Evolutionary conservation across 2,113 vertebrate genomes (phyloP).

Genomic region (Morone saxatilis): DNA sequence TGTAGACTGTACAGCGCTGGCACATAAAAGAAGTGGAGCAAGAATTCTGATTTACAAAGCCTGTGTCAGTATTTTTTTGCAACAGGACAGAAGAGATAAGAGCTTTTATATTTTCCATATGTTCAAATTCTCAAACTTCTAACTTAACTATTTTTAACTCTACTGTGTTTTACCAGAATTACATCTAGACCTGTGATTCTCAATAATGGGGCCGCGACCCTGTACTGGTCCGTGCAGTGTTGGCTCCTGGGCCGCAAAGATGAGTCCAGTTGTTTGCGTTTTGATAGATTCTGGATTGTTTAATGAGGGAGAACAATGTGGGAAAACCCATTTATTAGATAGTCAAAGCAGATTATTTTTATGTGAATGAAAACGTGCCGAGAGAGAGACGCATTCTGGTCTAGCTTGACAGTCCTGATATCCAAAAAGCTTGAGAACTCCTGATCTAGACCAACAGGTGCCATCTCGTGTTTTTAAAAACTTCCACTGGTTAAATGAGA

Average conservation of each 20-base stretch:
- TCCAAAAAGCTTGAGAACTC: too few relatives aligned
- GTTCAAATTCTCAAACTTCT: neutral
- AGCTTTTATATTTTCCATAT: neutral
- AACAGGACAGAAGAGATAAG: neutral
- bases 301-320: too few relatives aligned
- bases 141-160: neutral
- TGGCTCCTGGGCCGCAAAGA: too few relatives aligned
- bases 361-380: too few relatives aligned
- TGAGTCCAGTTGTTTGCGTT: too few relatives aligned
- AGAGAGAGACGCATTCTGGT: too few relatives aligned
- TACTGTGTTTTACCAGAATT: neutral
- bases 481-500: neutral
- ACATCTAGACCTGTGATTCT: neutral
- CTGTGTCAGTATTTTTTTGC: neutral
- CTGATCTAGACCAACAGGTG: constrained; percentile 40
- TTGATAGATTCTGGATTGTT: too few relatives aligned
- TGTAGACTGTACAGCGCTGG: neutral
- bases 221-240: too few relatives aligned
- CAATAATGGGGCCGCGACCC: too few relatives aligned
- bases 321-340: too few relatives aligned
- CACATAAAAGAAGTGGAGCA: constrained; percentile 2
- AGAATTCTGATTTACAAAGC: constrained; percentile 9
- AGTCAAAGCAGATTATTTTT: too few relatives aligned
- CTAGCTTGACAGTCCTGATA: too few relatives aligned
- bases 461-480: neutral